Evolutionary conservation across 2,797 vertebrate species (phyloP).

Genomic region (Percopsis omiscomaycus): DNA sequence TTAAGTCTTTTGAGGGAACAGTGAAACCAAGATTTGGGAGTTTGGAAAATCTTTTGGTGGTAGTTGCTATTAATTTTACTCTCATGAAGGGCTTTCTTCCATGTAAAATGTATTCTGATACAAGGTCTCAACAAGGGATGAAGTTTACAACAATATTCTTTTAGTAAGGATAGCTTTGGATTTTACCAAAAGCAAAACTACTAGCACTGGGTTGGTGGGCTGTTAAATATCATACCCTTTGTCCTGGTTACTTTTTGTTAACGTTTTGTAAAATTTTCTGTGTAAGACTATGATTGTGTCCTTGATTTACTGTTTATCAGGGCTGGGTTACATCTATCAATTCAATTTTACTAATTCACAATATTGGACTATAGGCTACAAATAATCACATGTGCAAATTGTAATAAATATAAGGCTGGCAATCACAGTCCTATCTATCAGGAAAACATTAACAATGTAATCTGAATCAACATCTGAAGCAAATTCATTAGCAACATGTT

Average conservation of each 20-base stretch:
- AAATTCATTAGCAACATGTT: neutral
- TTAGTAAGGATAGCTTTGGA: slow-evolving; percentile 10
- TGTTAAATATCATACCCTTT: neutral
- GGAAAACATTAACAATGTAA: neutral
- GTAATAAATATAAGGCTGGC: too few relatives aligned
- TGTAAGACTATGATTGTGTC: slow-evolving; percentile 50
- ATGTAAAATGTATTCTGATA: slow-evolving; percentile 19
- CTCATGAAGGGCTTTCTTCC: slow-evolving; percentile 10
- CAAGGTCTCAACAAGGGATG: slow-evolving; percentile 11
- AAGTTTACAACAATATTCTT: slow-evolving; percentile 1
- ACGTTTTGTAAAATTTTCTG: slow-evolving; percentile 54
- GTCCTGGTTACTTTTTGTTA: slow-evolving; percentile 20
- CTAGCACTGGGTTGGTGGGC: neutral
- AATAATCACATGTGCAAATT: too few relatives aligned
- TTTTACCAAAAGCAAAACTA: neutral
- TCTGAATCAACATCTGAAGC: neutral
- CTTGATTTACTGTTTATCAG: slow-evolving; percentile 11
- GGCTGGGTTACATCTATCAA: neutral
- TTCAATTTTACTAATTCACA: neutral
- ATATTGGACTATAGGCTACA: too few relatives aligned
- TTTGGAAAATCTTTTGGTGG: slow-evolving; percentile 6
- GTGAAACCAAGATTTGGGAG: slow-evolving; percentile 6
- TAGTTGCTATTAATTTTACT: slow-evolving; percentile 18
- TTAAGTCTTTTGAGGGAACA: neutral
- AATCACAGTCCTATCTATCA: neutral